Evolutionary conservation across 1,140 invertebrate genomes (phyloP).

Genomic region (Calephelis virginiensis): DNA sequence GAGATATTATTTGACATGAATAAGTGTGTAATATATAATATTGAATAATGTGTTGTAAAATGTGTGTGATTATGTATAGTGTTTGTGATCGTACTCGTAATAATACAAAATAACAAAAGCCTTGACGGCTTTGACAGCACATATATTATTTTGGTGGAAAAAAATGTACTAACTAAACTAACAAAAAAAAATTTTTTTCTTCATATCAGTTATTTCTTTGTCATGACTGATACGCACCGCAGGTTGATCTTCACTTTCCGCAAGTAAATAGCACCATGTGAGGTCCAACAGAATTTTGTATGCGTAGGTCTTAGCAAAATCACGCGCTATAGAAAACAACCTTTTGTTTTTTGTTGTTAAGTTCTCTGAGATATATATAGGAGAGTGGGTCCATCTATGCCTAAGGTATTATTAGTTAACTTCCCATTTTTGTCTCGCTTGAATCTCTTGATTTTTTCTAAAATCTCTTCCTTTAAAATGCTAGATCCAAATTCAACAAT

Average conservation of each 20-base stretch:
- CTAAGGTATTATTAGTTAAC: constrained; percentile 11
- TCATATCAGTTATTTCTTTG: constrained; percentile 8
- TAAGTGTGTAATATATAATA: neutral
- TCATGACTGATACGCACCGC: constrained; percentile 17
- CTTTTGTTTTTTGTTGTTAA: constrained; percentile 23
- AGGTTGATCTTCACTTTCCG: constrained; percentile 13
- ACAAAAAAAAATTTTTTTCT: neutral
- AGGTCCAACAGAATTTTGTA: constrained; percentile 19
- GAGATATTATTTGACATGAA: too few species aligned
- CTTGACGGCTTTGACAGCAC: too few species aligned
- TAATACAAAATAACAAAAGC: neutral
- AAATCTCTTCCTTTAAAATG: constrained; percentile 16
- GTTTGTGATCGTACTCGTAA: neutral
- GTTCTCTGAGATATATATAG: constrained; percentile 23
- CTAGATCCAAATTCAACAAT: constrained; percentile 22
- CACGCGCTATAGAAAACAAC: constrained; percentile 21
- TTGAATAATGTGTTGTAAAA: neutral
- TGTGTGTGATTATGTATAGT: neutral
- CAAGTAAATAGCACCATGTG: constrained; percentile 16
- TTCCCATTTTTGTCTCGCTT: constrained; percentile 19
- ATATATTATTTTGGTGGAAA: neutral
- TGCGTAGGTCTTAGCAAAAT: constrained; percentile 20
- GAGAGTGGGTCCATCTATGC: constrained; percentile 15
- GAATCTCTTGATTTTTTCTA: constrained; percentile 18
- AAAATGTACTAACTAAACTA: neutral